Percentiles rank a stretch among this genome's conserved stretches.
Conservation (phyloP, 2,113 vertebrate species). For the Mellivora capensis region DNA sequence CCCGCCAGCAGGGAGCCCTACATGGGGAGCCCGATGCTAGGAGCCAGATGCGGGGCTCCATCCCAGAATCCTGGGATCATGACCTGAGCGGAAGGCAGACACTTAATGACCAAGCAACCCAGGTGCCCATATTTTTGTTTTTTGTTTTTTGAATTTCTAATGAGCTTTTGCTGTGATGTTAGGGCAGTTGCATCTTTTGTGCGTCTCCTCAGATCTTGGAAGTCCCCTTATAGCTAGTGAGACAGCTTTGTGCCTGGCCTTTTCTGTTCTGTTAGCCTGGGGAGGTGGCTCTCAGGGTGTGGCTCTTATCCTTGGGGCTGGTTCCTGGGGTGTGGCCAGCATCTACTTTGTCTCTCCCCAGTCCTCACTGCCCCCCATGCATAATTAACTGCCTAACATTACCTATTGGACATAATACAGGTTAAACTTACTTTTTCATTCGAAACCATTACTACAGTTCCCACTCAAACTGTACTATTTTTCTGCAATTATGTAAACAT, state of each 20-base stretch:
- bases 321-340: neutral
- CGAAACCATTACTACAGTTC: neutral
- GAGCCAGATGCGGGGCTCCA: too few relatives aligned
- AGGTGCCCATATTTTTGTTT: too few relatives aligned
- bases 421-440: neutral
- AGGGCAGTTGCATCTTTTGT: neutral
- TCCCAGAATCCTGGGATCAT: too few relatives aligned
- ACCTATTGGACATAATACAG: neutral
- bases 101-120: too few relatives aligned
- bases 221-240: neutral
- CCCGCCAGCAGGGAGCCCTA: too few relatives aligned
- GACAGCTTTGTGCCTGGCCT: neutral
- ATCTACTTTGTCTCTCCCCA: neutral
- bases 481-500: neutral
- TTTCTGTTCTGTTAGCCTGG: neutral
- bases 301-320: neutral
- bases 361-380: fast-evolving
- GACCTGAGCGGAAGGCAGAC: too few relatives aligned
- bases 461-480: neutral
- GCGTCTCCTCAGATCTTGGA: neutral
- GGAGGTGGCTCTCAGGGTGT: neutral
- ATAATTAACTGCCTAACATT: neutral
- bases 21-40: too few relatives aligned
- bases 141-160: neutral
- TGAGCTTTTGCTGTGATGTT: neutral